These are phyloP conservation scores for Serilophus lunatus DNA, from an alignment of 2,113 vertebrate genomes.

Conservation along the genomic window DNA sequence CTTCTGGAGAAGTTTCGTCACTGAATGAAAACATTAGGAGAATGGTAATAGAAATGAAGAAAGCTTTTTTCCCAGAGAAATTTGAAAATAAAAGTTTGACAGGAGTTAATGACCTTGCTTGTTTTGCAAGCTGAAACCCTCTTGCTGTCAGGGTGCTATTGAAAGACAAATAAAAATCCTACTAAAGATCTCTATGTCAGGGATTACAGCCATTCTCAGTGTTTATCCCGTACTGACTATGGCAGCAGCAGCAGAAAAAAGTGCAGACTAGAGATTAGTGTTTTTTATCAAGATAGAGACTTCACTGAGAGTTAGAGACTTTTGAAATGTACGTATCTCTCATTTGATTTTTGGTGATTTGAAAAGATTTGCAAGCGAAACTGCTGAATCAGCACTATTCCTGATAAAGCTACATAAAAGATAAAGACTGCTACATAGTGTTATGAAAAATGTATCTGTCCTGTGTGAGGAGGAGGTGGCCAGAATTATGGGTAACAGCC, in stretches of 20 bases:
- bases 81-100: neutral
- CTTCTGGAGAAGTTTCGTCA: conserved; percentile 11
- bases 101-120: neutral
- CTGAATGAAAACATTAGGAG: neutral
- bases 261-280: neutral
- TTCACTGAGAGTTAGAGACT: neutral
- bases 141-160: neutral
- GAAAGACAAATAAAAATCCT: neutral
- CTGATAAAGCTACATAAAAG: neutral
- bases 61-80: neutral
- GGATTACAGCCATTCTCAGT: neutral
- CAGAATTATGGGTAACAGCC: rapidly evolving
- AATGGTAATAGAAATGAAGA: neutral
- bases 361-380: neutral
- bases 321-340: neutral
- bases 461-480: neutral
- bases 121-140: neutral
- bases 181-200: neutral
- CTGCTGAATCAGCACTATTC: neutral
- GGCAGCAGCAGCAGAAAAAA: neutral
- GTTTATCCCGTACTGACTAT: neutral
- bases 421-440: rapidly evolving
- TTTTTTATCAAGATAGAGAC: neutral
- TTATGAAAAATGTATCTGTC: neutral
- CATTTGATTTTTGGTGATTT: neutral